These are phyloP conservation scores for Karalla daura DNA, from an alignment of 2,797 vertebrate species.

Conservation along the genomic window DNA sequence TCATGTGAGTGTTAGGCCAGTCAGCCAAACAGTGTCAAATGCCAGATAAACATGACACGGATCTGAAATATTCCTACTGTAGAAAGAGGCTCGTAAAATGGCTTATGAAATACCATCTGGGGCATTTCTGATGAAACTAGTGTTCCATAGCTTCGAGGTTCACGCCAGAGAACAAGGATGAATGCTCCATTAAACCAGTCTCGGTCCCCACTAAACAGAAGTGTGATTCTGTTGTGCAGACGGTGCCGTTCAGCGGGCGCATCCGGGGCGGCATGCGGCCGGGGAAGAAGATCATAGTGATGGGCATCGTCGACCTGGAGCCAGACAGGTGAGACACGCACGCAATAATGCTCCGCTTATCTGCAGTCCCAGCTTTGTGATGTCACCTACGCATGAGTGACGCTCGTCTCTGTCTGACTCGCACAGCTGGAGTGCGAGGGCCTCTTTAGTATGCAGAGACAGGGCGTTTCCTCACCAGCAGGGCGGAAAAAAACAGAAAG, in stretches of 20 bases:
- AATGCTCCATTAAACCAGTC: too few relatives aligned
- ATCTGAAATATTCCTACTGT: too few relatives aligned
- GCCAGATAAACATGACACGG: too few relatives aligned
- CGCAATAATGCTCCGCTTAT: constrained; percentile 18
- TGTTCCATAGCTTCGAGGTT: too few relatives aligned
- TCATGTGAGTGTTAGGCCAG: too few relatives aligned
- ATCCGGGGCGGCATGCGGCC: constrained; percentile 98
- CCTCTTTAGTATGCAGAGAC: constrained; percentile 68
- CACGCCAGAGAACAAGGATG: too few relatives aligned
- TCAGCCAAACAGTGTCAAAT: too few relatives aligned
- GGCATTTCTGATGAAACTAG: too few relatives aligned
- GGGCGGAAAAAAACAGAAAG: constrained; percentile 8
- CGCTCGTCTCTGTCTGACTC: too few relatives aligned
- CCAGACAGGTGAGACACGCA: constrained; percentile 89
- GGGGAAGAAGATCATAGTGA: constrained; percentile 98
- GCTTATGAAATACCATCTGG: too few relatives aligned
- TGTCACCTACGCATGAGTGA: background rate
- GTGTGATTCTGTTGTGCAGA: constrained; percentile 83
- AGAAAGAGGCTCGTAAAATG: too few relatives aligned
- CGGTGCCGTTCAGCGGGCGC: constrained; percentile 96
- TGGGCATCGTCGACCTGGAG: constrained; percentile 97
- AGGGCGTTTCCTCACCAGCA: constrained; percentile 71
- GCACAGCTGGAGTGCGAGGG: constrained; percentile 44
- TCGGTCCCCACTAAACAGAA: too few relatives aligned
- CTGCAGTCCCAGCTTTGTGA: background rate